Percentiles rank a stretch among this genome's conserved stretches.
Evolutionary conservation across 2,888 invertebrate species (phyloP).

Genomic region (Gymnocheta viridis): DNA sequence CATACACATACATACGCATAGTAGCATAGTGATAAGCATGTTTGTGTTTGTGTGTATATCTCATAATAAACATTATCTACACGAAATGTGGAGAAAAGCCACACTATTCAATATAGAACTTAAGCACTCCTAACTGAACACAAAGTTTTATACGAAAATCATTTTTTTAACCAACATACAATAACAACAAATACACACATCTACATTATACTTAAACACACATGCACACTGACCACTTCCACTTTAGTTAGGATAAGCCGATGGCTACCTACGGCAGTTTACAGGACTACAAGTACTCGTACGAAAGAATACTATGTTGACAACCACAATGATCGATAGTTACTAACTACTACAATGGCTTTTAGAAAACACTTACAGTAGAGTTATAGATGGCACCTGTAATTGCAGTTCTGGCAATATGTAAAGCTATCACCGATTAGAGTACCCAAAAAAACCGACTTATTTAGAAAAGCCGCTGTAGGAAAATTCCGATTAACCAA

Average conservation of each 20-base stretch:
- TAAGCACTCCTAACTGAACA: background rate
- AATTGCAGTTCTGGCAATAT: conserved; percentile 12
- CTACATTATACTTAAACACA: background rate
- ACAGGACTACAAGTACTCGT: background rate
- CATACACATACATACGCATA: background rate
- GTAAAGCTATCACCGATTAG: too few species aligned
- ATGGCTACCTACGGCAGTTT: conserved; percentile 28
- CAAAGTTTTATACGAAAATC: background rate
- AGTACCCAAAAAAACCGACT: too few species aligned
- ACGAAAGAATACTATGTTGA: background rate
- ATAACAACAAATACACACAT: conserved; percentile 2
- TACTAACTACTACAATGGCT: background rate
- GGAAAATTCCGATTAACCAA: too few species aligned
- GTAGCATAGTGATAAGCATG: too few species aligned
- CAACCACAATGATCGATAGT: conserved; percentile 33
- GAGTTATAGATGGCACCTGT: conserved; percentile 32
- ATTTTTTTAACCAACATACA: conserved; percentile 1
- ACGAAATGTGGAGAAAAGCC: conserved; percentile 45
- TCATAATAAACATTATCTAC: conserved; percentile 22
- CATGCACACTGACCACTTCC: conserved; percentile 5
- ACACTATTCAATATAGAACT: conserved; percentile 56
- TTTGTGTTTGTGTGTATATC: background rate
- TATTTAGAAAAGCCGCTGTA: too few species aligned
- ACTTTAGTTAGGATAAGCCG: conserved; percentile 5
- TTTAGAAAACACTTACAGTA: background rate